Percentiles rank a stretch among this genome's conserved stretches.
Conservation (phyloP, 2,797 vertebrate species). For the Acrossocheilus wenchowensis region DNA sequence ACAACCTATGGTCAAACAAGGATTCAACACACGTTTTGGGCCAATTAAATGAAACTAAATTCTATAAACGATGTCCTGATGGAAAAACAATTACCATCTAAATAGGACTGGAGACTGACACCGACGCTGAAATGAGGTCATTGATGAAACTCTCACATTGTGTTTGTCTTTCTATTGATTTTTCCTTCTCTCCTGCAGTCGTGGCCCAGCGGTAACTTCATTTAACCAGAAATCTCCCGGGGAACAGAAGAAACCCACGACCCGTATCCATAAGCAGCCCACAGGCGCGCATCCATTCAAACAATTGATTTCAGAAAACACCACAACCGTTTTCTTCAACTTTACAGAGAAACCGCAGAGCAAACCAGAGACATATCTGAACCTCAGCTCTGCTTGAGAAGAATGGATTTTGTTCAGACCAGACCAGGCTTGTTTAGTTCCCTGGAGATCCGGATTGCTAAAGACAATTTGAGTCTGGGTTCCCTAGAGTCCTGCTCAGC, state of each 20-base stretch:
- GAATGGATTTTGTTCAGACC: background rate
- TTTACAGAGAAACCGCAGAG: background rate
- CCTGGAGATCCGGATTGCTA: background rate
- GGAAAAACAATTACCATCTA: conserved; percentile 21
- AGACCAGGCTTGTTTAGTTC: background rate
- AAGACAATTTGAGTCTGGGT: background rate
- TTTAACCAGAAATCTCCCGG: conserved; percentile 23
- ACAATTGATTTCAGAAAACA: conserved; percentile 38
- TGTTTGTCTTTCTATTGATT: conserved; percentile 23
- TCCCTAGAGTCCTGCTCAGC: conserved; percentile 1
- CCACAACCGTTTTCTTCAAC: conserved; percentile 2
- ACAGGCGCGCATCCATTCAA: background rate
- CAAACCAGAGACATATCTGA: background rate
- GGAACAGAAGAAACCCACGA: conserved; percentile 6
- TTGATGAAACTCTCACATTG: background rate
- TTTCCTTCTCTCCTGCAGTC: conserved; percentile 11
- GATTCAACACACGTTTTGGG: background rate
- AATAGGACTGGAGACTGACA: conserved; percentile 8
- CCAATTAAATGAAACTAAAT: background rate
- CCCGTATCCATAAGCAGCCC: conserved; percentile 4
- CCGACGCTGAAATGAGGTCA: background rate
- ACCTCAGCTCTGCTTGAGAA: background rate
- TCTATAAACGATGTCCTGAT: background rate
- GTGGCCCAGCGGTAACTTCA: conserved; percentile 27
- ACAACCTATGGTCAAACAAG: background rate